Base-by-base conservation (phyloP, 2,888 invertebrate genomes). In the Monochamus alternatus region DNA sequence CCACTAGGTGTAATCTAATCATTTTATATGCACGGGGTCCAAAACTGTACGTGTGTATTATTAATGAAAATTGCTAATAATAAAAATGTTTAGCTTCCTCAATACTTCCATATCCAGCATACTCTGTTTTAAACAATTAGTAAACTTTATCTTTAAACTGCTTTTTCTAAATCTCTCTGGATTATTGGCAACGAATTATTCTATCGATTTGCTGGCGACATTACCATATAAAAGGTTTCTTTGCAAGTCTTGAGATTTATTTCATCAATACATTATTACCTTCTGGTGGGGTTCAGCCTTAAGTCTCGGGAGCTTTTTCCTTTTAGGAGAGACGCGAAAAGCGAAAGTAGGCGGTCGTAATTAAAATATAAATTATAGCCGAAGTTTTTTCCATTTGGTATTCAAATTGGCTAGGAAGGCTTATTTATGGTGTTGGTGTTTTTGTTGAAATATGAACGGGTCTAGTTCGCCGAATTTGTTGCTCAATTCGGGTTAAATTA, bases 211-310 rank as follows among this genome's bases (percentile, higher is more conserved):
- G 43, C 51, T 3, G 22, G 55, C 30, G 55, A 38, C 62, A 68
- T 74, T 74, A 62, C 44, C 73, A 73, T 73, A 63, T 51, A 73
- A 65, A 64, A 73, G 74, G 74, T 30, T 71, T 75, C 63, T 63
- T 14, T 5, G 44, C 9, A 47, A 59, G 43, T 58, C 43, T 59
- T 10, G 59, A 68, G 58, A 59, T 38, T 67, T 59, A 58, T 58
- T 68, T 58, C 59, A 43, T 52, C 69, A 31, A 31, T 60, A 52
- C 67, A 74, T 74, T 58, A 72, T 44, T 64, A 59, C 58, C 44
- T 64, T 73, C 44, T 8, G 47, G 55, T 73, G 58, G 58, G 43
- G 22, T 22, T 44, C 58, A 2, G 32, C 43, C 58, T 30, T 9
- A 38, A 55, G n/a, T n/a, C 9, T 8, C 30, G 30, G 32, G 12